A percentile compares a stretch with the other conserved stretches of the same genome.
Conservation (phyloP, 2,113 vertebrate species). For the Pungitius pungitius region DNA sequence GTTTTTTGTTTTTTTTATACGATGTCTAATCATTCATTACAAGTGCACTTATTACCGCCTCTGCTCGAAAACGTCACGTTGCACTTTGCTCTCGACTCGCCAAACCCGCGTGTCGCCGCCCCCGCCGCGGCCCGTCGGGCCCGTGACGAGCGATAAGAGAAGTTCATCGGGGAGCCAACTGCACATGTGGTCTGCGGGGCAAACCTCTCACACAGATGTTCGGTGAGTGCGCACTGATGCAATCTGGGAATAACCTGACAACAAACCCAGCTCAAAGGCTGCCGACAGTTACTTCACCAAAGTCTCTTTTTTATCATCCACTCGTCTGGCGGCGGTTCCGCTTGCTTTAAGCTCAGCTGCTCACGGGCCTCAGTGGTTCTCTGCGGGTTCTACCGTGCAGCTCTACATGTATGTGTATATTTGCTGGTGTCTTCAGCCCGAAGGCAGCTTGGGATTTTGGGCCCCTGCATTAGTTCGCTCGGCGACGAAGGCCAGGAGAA, state of each 20-base stretch:
- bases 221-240: too few species aligned
- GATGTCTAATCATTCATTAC: not conserved
- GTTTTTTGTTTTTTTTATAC: conserved; percentile 31
- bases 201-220: not conserved
- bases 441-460: not conserved
- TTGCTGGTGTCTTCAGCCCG: not conserved
- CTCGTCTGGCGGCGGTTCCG: too few species aligned
- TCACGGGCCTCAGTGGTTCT: not conserved
- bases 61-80: conserved; percentile 17
- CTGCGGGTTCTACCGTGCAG: not conserved
- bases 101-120: conserved; percentile 7
- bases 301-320: not conserved
- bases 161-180: conserved; percentile 33
- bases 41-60: not conserved
- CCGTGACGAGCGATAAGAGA: conserved; percentile 30
- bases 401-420: too few species aligned
- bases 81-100: conserved; percentile 48
- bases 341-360: too few species aligned
- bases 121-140: conserved; percentile 6
- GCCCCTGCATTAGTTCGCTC: not conserved
- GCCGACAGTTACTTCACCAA: not conserved
- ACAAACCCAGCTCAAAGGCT: conserved; percentile 6
- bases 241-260: too few species aligned
- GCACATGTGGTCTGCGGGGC: not conserved
- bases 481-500: not conserved